Base-by-base conservation (phyloP, 2,113 vertebrate species). In the Entosphenus tridentatus region DNA sequence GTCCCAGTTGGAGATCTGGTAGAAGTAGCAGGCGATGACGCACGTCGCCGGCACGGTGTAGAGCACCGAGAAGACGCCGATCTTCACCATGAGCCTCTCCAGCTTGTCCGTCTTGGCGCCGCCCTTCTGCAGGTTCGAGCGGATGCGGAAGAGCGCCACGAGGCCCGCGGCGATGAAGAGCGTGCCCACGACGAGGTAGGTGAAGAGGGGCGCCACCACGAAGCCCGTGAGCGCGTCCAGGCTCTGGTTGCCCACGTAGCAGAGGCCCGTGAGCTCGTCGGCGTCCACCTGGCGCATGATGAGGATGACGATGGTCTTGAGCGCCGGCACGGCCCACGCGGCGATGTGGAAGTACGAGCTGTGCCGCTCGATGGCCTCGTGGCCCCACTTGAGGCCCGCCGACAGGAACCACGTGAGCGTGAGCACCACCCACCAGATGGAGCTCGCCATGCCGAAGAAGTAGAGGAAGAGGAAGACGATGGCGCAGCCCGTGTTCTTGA, bases 401-500 rank as follows among this genome's bases (percentile, higher is more conserved):
- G 95, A 89, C 77, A 98, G 78, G 79, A 98, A 97, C 95, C 95
- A 98, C 1, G 95, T 98, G 72, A 98, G 76, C 39, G 95, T 97
- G 75, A 98, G 81, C 73, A 98, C 90, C 72, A 98, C 95, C 95
- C 95, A 97, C 95, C 95, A 98, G 77, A 98, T 89, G 73, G 95
- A 98, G 80, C 92, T 95, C 68, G 95, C 92, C 95, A 98, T 98
- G 77, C 95, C 92, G 55, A 98, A 98, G 81, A 96, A 98, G 78
- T 98, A 98, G 80, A 95, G 87, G 73, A 98, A 83, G 75, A 98
- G 85, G 80, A 98, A 98, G 80, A 98, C 95, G 71, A 97, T 95
- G 73, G 95, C 92, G 76, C 95, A 98, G 78, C 95, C 89, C 55
- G 95, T 96, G 82, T 93, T 98, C 81, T 98, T 98, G 75, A 98